A percentile compares a stretch with the other conserved stretches of the same genome.
Conservation (phyloP, 2,888 invertebrate genomes). For the Clanis bilineata region DNA sequence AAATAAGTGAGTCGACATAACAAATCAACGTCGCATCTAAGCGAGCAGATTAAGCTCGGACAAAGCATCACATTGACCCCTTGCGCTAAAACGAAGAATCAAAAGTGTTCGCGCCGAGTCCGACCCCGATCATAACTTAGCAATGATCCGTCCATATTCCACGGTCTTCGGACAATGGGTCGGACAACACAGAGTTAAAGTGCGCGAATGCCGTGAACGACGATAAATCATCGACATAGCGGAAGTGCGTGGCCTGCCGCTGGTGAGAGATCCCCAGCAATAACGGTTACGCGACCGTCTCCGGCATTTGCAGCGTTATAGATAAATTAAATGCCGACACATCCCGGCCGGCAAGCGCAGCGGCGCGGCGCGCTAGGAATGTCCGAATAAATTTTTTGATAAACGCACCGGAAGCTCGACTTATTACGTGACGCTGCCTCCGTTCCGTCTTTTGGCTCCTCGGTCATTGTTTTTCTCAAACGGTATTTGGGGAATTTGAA, state of each 20-base stretch:
- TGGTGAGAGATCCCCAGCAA: conserved; percentile 59
- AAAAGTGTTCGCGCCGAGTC: conserved; percentile 59
- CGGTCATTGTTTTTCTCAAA: conserved; percentile 74
- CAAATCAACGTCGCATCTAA: conserved; percentile 51
- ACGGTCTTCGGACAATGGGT: conserved; percentile 69
- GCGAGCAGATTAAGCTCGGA: conserved; percentile 54
- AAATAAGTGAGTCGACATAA: conserved; percentile 33
- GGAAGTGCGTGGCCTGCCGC: conserved; percentile 72
- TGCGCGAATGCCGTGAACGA: conserved; percentile 71
- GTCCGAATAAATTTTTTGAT: conserved; percentile 79
- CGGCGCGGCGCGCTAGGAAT: conserved; percentile 68
- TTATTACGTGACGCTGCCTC: conserved; percentile 77
- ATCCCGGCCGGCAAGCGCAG: conserved; percentile 65
- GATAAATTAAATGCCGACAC: conserved; percentile 80
- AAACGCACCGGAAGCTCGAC: conserved; percentile 76
- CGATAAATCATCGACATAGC: conserved; percentile 79
- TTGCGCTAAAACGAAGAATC: conserved; percentile 65
- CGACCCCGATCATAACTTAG: conserved; percentile 72
- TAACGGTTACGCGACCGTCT: conserved; percentile 66
- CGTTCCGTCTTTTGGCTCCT: conserved; percentile 63
- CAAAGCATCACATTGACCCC: conserved; percentile 56
- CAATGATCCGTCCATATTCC: conserved; percentile 71
- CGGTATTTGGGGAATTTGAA: conserved; percentile 68
- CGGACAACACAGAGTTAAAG: conserved; percentile 72
- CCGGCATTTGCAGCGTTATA: conserved; percentile 73